Conservation (phyloP, 2,888 invertebrate species). For the Molorchus minor region DNA sequence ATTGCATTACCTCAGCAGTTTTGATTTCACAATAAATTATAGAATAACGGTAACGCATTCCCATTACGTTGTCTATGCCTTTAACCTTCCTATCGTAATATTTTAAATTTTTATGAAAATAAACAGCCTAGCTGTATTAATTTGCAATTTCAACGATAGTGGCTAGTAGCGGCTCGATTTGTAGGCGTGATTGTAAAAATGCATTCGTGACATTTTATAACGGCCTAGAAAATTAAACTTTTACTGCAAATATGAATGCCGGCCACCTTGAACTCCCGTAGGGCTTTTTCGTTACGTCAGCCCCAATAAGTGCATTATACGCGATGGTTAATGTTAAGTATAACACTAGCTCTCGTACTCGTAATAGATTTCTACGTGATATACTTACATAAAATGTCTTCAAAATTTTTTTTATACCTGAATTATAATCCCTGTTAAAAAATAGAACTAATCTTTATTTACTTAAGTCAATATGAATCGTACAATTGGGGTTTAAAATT, state of each 20-base stretch:
- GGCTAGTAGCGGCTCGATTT: constrained; percentile 25
- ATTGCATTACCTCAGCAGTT: constrained; percentile 24
- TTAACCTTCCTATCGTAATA: constrained; percentile 39
- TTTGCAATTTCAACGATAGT: constrained; percentile 45
- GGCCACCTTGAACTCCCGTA: constrained; percentile 53
- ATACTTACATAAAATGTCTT: too few relatives aligned
- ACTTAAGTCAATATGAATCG: too few relatives aligned
- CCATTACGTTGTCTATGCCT: constrained; percentile 36
- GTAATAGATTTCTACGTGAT: too few relatives aligned
- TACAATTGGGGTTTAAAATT: too few relatives aligned
- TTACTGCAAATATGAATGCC: constrained; percentile 47
- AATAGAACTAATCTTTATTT: too few relatives aligned
- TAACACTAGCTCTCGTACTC: too few relatives aligned
- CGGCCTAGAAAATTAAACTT: constrained; percentile 51
- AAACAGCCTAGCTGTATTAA: constrained; percentile 25
- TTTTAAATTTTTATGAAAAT: constrained; percentile 28
- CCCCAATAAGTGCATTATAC: constrained; percentile 36
- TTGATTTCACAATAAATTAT: constrained; percentile 41
- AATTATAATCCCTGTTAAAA: too few relatives aligned
- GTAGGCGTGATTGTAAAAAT: constrained; percentile 46
- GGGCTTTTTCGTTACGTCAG: constrained; percentile 44
- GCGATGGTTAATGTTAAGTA: constrained; percentile 36
- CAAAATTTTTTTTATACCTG: too few relatives aligned
- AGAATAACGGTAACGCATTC: constrained; percentile 46
- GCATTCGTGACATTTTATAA: constrained; percentile 48